Percentiles rank a stretch among this genome's conserved stretches.
phyloP scores from a whole-genome alignment of 2,888 invertebrate species.

The Apodemia zela region DNA sequence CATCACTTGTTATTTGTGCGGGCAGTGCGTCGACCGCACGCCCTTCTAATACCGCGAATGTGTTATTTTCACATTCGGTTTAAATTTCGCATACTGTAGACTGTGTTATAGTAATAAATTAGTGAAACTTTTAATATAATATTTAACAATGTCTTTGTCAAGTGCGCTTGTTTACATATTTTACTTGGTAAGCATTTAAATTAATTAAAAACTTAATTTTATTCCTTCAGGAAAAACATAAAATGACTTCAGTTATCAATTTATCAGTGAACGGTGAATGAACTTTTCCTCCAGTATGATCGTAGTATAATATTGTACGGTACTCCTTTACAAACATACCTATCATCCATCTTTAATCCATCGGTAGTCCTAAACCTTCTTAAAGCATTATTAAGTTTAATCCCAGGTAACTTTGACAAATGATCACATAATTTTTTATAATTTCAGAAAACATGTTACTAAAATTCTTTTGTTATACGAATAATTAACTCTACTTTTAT shows the following conservation, averaged over 20 bases:
- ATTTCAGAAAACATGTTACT: conserved; percentile 5
- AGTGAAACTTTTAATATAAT: conserved; percentile 46
- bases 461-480: background rate
- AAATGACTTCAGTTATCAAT: too few species aligned
- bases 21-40: conserved; percentile 79
- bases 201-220: conserved; percentile 18
- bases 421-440: conserved; percentile 1
- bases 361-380: too few species aligned
- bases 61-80: conserved; percentile 64
- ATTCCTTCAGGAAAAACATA: background rate
- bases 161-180: conserved; percentile 50
- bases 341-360: too few species aligned
- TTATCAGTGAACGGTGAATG: too few species aligned
- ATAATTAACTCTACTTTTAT: too few species aligned
- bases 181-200: conserved; percentile 58
- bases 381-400: too few species aligned
- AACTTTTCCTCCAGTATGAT: too few species aligned
- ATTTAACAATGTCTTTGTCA: conserved; percentile 62
- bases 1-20: conserved; percentile 71
- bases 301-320: too few species aligned
- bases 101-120: conserved; percentile 48
- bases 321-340: too few species aligned
- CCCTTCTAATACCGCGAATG: conserved; percentile 73
- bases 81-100: conserved; percentile 60
- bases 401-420: too few species aligned